Conservation (phyloP, 2,797 vertebrate species). For the Sardinella longiceps region DNA sequence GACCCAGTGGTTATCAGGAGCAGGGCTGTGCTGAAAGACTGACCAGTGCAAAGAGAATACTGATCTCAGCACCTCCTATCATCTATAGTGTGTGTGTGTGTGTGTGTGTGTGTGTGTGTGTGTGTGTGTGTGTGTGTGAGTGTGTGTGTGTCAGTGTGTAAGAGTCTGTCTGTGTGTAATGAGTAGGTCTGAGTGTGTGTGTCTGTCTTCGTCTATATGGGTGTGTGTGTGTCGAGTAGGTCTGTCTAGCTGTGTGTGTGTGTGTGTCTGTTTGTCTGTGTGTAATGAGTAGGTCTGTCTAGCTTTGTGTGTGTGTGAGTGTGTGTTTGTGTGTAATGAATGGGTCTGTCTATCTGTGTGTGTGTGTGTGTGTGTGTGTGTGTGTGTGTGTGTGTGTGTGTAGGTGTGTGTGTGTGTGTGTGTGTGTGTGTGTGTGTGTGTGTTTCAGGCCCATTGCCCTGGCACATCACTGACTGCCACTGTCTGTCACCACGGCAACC, state of each 20-base stretch:
- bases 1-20: slow-evolving; percentile 41
- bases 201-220: no score
- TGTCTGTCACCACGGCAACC: slow-evolving; percentile 21
- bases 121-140: slow-evolving; percentile 30
- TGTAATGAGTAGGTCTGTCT: no score
- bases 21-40: slow-evolving; percentile 76
- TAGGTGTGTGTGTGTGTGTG: slow-evolving; percentile 4
- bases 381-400: slow-evolving; percentile 17
- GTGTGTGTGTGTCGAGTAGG: neutral
- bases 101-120: slow-evolving; percentile 25
- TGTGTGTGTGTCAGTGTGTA: no score
- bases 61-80: neutral
- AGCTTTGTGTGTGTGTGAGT: neutral
- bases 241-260: neutral
- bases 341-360: neutral
- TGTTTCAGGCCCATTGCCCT: slow-evolving; percentile 1
- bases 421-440: neutral
- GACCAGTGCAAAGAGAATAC: slow-evolving; percentile 66
- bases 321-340: neutral
- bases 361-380: neutral
- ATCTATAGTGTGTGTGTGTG: neutral
- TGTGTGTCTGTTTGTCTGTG: neutral
- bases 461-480: slow-evolving; percentile 16
- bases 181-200: no score
- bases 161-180: no score